Base-by-base conservation (phyloP, 2,888 invertebrate species). In the Nebria salina region DNA sequence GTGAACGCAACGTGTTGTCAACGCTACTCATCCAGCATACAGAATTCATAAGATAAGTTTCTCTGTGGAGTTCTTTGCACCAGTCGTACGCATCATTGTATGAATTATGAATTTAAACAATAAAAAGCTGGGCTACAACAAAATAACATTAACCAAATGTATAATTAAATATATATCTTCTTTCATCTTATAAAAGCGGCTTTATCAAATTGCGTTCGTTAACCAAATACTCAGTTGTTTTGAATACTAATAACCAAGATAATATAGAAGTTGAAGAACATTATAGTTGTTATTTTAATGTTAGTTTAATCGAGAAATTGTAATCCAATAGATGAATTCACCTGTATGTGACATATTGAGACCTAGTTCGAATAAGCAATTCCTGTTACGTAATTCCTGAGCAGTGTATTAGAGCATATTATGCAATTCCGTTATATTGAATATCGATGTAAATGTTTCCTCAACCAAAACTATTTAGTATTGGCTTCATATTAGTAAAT, bases 361-460 rank as follows among this genome's bases (percentile, higher is more conserved):
- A 26, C 1, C 70, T 11, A 25, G 1, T 1, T 25, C 26, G 70
- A 20, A 70, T 70, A 70, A 25, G 70, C 70, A 70, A 9, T 70
- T 26, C 25, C 25, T 70, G 15, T 20, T 20, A 20, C 20, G 20
- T 20, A 20, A 20, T 20, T 20, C 25, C 25, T 70, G 15, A 70
- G 26, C 70, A 6, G 70, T 70, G 70, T 70, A 70, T 70, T 4
- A 70, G 70, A 25, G 70, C 70, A 70, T 70, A 70, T 70, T 13
- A 13, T 70, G 70, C 70, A 70, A 70, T 70, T 70, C 70, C 25
- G 34, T 70, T 70, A 70, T 70, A 70, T 70, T 20, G 70, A 70
- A 70, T 70, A 7, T 70, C 70, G 4, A 11, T 26, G 25, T 34
- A 70, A 70, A 25, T 26, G 68, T 15, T 68, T 15, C 4, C 68